Conservation (phyloP, 2,113 vertebrate genomes). For the Tupaia tana region DNA sequence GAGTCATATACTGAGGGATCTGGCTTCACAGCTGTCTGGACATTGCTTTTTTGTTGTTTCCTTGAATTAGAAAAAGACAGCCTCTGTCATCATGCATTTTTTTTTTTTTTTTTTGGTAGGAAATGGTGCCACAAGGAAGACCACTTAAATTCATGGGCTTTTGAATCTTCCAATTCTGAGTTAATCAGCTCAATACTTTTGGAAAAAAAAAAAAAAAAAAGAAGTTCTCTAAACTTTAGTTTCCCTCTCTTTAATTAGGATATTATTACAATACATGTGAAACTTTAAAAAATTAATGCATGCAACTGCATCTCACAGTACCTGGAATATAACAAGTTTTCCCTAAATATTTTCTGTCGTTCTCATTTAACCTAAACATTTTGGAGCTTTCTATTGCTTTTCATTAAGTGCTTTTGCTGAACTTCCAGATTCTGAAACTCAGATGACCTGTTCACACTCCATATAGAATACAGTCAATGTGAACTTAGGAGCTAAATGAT, state of each 20-base stretch:
- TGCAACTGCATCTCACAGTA: background rate
- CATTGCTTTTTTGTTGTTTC: conserved; percentile 52
- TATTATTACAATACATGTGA: background rate
- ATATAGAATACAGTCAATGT: background rate
- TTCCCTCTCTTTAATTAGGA: background rate
- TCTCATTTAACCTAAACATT: conserved; percentile 6
- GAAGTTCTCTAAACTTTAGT: background rate
- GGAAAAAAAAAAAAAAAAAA: too few species aligned
- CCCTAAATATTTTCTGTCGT: background rate
- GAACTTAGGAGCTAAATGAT: background rate
- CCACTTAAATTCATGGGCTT: conserved; percentile 6
- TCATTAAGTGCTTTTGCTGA: background rate
- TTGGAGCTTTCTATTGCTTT: background rate
- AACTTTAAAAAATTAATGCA: conserved; percentile 6
- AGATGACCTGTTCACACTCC: background rate
- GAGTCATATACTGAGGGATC: background rate
- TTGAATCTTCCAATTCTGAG: background rate
- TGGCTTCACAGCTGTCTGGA: conserved; percentile 48
- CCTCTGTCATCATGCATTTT: background rate
- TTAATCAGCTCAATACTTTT: background rate
- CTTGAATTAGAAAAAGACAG: background rate
- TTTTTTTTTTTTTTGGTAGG: background rate
- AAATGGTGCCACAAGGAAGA: background rate
- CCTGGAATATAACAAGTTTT: background rate
- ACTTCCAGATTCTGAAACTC: background rate